Conservation (phyloP, 2,888 invertebrate genomes). For the Busseola fusca region DNA sequence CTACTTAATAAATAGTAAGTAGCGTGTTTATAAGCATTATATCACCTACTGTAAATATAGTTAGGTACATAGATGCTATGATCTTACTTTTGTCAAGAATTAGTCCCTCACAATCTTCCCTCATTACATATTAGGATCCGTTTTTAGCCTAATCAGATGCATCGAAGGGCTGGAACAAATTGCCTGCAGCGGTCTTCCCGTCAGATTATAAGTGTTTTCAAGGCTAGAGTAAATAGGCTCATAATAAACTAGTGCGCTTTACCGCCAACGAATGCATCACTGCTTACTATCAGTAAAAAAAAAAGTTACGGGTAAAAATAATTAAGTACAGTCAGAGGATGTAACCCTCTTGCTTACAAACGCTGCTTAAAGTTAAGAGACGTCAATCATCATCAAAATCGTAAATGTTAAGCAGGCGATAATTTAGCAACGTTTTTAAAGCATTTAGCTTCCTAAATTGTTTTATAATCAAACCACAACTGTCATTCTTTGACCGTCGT, state of each 20-base stretch:
- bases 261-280: no score
- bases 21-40: constrained; percentile 2
- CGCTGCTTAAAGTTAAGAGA: background rate
- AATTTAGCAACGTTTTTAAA: background rate
- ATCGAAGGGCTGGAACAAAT: no score
- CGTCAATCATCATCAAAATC: no score
- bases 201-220: no score
- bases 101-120: background rate
- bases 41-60: background rate
- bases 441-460: background rate
- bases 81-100: background rate
- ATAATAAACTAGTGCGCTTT: no score
- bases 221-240: no score
- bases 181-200: no score
- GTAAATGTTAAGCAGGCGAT: background rate
- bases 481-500: background rate
- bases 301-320: no score
- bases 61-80: background rate
- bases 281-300: no score
- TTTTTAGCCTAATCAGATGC: background rate
- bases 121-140: background rate
- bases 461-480: background rate
- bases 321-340: background rate
- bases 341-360: background rate
- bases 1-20: background rate